Evolutionary conservation across 2,888 invertebrate genomes (phyloP), one percentile per base, ranked within the genome.

Genomic region (Drosophila mimica): DNA sequence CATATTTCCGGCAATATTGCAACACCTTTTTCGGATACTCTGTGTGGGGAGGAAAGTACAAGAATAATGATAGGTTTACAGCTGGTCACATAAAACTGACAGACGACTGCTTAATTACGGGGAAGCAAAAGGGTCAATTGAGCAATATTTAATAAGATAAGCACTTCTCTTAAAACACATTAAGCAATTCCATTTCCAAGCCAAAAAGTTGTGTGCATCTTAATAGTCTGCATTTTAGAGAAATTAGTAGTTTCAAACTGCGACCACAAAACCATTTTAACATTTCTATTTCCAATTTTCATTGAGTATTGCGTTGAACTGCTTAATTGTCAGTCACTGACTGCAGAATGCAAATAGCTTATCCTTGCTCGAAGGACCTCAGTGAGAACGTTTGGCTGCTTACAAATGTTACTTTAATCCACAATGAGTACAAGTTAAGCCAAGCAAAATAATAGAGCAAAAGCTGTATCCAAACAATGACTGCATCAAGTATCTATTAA

Each of bases 11-110:
- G 56, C 91, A 91, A 72, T 91, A 92, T 58, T 91, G 91, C 25
- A 90, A 69, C 15, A 91, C 76, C 70, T 89, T 91, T 66, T 92
- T 92, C 5, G 91, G 90, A 61, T 92, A 90, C 66, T 91, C 92
- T 92, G 77, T 38, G 51, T 4, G 13, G 5, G 11, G 8, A 4
- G 25, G 2, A 46, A 46, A 17, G 15, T 8, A 20, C 13, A 20
- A 9, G 30, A 36, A 54, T 17, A 25, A 31, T 13, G 4, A 49
- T 8, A 20, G 11, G 43, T 5, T 33, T 33, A 15, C 13, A 15
- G 7, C 15, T 34, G 8, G 34, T 13, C 6, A n/a, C 6, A 6
- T 17, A 2, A 13, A 20, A 6, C 20, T 1, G 11, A 36, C 17
- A 17, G 15, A 36, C 17, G 36, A 36, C 15, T 17, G 36, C 7